phyloP scores from a whole-genome alignment of 2,113 vertebrate genomes.

The Callipepla squamata region DNA sequence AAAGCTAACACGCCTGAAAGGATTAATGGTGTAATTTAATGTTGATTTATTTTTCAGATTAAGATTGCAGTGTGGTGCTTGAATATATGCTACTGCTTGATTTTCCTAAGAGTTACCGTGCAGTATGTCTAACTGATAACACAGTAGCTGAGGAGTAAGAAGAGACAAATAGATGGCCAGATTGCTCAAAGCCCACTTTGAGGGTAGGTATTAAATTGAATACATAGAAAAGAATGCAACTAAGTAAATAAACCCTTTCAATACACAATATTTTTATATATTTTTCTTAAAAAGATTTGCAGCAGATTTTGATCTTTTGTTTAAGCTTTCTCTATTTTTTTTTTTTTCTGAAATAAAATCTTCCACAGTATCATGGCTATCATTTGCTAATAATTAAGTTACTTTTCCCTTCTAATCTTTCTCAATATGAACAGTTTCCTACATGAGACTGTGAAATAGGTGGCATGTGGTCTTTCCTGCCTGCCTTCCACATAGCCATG shows the following conservation, averaged over 20 bases:
- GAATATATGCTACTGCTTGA: not conserved
- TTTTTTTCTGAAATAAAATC: not conserved
- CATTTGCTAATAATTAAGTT: not conserved
- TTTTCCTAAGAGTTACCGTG: not conserved
- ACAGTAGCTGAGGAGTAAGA: not conserved
- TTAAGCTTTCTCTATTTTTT: not conserved
- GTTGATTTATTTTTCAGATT: not conserved
- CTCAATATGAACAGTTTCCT: not conserved
- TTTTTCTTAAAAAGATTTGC: not conserved
- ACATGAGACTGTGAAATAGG: not conserved
- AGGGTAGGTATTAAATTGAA: not conserved
- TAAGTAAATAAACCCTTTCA: not conserved
- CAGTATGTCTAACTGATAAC: not conserved
- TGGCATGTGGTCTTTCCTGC: rapidly evolving
- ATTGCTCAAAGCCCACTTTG: not conserved
- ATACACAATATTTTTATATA: not conserved
- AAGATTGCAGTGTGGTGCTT: not conserved
- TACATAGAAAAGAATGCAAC: not conserved
- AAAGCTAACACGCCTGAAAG: not conserved
- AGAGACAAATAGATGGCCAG: not conserved
- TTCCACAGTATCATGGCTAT: not conserved
- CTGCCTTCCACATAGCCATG: not conserved
- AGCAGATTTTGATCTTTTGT: not conserved
- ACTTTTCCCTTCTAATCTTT: not conserved
- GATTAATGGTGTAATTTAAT: not conserved